Conservation (phyloP, 2,797 vertebrate species). For the Muscicapa striata region DNA sequence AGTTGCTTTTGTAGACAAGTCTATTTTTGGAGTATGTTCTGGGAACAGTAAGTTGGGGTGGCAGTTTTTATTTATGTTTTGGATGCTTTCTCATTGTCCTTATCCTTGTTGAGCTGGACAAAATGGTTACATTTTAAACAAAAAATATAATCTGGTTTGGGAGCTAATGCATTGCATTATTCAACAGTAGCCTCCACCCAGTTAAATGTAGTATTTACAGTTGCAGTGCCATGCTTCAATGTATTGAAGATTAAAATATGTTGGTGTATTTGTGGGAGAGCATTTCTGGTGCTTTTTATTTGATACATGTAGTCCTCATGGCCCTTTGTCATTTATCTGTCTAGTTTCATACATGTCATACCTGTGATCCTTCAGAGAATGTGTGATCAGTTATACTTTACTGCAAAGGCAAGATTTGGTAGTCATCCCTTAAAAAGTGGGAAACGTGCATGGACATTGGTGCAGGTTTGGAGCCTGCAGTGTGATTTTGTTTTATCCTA, state of each 20-base stretch:
- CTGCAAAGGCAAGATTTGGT: background rate
- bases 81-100: background rate
- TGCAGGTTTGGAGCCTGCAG: background rate
- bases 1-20: background rate
- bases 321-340: background rate
- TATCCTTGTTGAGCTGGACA: background rate
- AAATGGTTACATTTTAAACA: background rate
- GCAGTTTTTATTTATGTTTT: background rate
- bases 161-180: background rate
- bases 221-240: background rate
- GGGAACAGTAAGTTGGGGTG: background rate
- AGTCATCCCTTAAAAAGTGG: background rate
- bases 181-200: background rate
- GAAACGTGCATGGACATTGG: background rate
- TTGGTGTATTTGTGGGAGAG: background rate
- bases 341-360: background rate
- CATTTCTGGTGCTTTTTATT: background rate
- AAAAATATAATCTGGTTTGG: background rate
- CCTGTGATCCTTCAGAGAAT: background rate
- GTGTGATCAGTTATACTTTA: background rate
- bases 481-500: background rate
- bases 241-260: background rate
- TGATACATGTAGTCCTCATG: background rate
- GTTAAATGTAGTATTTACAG: background rate
- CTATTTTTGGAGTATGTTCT: background rate